A percentile compares a stretch with the other conserved stretches of the same genome.
phyloP scores from a whole-genome alignment of 2,113 vertebrate genomes.

The Rhagologus leucostigma region DNA sequence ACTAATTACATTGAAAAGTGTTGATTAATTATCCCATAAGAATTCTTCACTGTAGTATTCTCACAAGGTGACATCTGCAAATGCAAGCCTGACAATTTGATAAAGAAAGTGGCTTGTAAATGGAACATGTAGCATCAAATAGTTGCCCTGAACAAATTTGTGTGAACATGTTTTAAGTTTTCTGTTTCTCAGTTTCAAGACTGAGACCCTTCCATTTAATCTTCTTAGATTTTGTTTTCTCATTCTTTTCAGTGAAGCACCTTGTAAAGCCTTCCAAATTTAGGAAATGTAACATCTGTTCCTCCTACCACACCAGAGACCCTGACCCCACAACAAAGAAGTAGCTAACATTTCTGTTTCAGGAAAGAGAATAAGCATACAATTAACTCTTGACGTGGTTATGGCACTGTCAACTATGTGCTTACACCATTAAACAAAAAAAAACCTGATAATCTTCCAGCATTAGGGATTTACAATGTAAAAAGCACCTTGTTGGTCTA shows the following conservation, averaged over 20 bases:
- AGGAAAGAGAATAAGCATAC: background rate
- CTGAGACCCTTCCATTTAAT: background rate
- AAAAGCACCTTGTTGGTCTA: background rate
- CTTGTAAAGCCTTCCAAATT: background rate
- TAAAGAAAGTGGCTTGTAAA: background rate
- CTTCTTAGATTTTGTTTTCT: background rate
- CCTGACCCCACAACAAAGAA: background rate
- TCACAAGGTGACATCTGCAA: slow-evolving; percentile 30
- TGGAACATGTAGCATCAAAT: background rate
- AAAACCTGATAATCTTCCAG: background rate
- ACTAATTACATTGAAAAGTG: slow-evolving; percentile 28
- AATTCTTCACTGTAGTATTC: background rate
- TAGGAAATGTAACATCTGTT: background rate
- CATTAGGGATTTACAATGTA: background rate
- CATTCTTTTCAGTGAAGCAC: background rate
- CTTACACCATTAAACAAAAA: background rate
- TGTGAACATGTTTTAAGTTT: background rate
- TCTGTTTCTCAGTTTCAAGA: background rate
- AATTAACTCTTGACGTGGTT: background rate
- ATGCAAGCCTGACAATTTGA: background rate
- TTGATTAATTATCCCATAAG: slow-evolving; percentile 30
- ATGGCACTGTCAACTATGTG: background rate
- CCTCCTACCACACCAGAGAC: accelerated
- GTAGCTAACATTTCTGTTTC: background rate
- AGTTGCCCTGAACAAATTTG: background rate